Evolutionary conservation across 2,113 vertebrate species (phyloP), one percentile per base, ranked within the genome.

Genomic region (Sardina pilchardus): DNA sequence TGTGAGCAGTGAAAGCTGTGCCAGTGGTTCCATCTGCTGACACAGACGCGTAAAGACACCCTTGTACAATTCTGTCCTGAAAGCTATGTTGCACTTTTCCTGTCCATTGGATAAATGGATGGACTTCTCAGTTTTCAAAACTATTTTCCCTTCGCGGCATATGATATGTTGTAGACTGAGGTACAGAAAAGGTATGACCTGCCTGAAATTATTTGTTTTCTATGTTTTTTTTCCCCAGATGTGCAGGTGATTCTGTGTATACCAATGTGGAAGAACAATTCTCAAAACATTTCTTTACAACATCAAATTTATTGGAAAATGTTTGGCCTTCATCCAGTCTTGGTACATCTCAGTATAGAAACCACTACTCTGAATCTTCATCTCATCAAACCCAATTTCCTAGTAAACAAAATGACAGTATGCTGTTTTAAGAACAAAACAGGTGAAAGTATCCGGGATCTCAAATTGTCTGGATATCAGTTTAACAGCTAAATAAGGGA

Each of bases 31-130:
- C 71, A 78, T 36, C 30, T 78, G 71, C 30, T 78, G 71, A 78
- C 71, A 36, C 30, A 36, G 71, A 14, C 71, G 1, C 30, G 71
- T 34, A 78, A 78, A 78, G 71, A 17, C 71, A 78, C 67, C 67
- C 67, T n/a, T 75, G 67, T 75, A 75, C 14, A 34, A 36, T 78
- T 78, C 71, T 78, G 71, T 78, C 71, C 71, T 78, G 30, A 78
- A 78, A 39, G 71, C 34, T 78, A 71, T 71, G 71, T 78, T 78
- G 71, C 71, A 78, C 71, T 78, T 78, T 78, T 34, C 71, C 71
- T 3, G 30, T 36, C 71, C 71, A 78, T 78, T 14, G 30, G 71
- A 14, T 16, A 36, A 17, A 71, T 26, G 63, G n/a, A 16, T 78
- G 71, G 71, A 34, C 10, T 78, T 12, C 34, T 78, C 10, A 39